These are phyloP conservation scores for Tuta absoluta DNA, from an alignment of 2,888 invertebrate species.

Conservation along the genomic window DNA sequence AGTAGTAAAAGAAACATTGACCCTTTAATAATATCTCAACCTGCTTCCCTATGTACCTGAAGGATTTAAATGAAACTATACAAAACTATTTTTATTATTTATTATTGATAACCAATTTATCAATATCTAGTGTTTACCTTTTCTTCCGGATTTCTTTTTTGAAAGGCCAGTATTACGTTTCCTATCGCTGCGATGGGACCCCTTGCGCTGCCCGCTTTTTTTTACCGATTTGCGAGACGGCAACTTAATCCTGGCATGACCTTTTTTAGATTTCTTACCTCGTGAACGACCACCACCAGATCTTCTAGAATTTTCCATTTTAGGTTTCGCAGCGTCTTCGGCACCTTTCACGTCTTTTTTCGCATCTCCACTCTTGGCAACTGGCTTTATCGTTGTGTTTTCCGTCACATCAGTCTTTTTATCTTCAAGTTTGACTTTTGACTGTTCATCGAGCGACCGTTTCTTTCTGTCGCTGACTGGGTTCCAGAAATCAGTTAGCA, in stretches of 20 bases:
- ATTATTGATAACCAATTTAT: slow-evolving; percentile 33
- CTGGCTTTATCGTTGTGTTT: neutral
- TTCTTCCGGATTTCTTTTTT: neutral
- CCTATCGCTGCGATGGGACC: neutral
- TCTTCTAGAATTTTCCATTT: neutral
- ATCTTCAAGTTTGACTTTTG: neutral
- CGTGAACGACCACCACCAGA: neutral
- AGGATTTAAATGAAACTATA: slow-evolving; percentile 34
- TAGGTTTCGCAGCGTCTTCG: neutral
- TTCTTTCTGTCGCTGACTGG: slow-evolving; percentile 42
- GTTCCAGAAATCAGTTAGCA: slow-evolving; percentile 44
- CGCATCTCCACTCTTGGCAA: slow-evolving; percentile 3
- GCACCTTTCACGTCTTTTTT: neutral
- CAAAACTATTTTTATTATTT: slow-evolving; percentile 29
- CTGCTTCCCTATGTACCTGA: no score
- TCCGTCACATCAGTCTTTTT: slow-evolving; percentile 3
- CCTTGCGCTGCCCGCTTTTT: neutral
- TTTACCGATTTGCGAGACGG: neutral
- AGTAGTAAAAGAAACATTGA: no score
- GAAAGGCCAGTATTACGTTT: neutral
- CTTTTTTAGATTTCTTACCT: slow-evolving; percentile 1
- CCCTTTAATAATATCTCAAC: no score
- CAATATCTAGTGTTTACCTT: slow-evolving; percentile 4
- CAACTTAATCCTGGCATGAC: neutral
- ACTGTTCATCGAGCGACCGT: neutral